Base-by-base conservation (phyloP, 2,888 invertebrate species). In the Listrodromus nycthemerus region DNA sequence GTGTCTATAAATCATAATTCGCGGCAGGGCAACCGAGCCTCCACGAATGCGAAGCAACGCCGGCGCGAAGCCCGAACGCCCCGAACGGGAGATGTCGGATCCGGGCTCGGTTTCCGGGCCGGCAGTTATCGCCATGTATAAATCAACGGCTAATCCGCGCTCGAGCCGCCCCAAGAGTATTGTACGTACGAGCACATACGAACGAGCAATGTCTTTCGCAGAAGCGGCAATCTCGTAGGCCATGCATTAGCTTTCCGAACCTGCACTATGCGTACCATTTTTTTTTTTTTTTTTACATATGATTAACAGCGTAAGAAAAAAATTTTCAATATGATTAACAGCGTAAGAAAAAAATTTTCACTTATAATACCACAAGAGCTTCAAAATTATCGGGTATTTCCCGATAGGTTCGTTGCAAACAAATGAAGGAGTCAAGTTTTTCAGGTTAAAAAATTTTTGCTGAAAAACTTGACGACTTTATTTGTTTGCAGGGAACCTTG, bases 131-230 rank as follows among this genome's bases (percentile, higher is more conserved):
- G 89, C 81, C 83, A 66, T 84, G 77, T 88, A 87, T 89, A 89
- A 89, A 89, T 89, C 88, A 89, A 63, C 85, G 86, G 85, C 87
- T 89, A 89, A 89, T 87, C 88, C 89, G 82, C 82, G 84, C 74
- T 78, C 85, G 74, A 33, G 52, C 73, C 78, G 77, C 76, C 63
- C 80, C 77, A 70, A 71, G 55, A 82, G 33, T 82, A 33, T 66
- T 55, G 33, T 74, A 48, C 52, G 30, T 71, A 61, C 30, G 45
- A 21, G 27, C 45, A 33, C 61, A 71, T 55, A 58, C 55, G 33
- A 63, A 45, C 58, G 58, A 41, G 48, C 61, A 45, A 65, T 81
- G 70, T 76, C 70, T 76, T 76, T 81, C 19, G 69, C 70, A 65
- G 45, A 65, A 81, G 76, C 70, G 70, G 69, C 81, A 81, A 76